Conservation (phyloP, 2,797 vertebrate species). For the Champsocephalus esox region DNA sequence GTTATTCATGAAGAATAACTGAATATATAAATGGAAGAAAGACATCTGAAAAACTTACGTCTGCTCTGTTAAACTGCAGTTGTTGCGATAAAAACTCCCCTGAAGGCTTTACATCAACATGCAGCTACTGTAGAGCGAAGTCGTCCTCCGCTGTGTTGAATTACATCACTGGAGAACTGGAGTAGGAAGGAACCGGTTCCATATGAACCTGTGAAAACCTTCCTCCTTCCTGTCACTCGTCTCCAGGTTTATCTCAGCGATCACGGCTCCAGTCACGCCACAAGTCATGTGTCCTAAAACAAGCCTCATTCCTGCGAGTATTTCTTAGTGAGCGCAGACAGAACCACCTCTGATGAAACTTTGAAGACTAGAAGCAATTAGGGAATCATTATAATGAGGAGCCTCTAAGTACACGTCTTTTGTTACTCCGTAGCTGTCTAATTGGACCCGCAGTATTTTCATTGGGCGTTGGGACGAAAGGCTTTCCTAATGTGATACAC, state of each 20-base stretch:
- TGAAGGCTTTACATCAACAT: conserved; percentile 3
- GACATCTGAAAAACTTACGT: background rate
- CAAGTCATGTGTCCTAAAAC: conserved; percentile 50
- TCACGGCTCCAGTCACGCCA: conserved; percentile 36
- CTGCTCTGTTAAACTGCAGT: conserved; percentile 3
- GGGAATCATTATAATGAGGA: conserved; percentile 75
- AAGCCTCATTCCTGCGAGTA: conserved; percentile 43
- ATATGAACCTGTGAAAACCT: conserved; percentile 7
- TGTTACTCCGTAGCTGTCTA: conserved; percentile 77
- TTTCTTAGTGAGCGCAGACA: conserved; percentile 41
- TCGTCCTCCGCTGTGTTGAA: background rate
- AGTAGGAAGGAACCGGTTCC: background rate
- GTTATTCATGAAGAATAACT: background rate
- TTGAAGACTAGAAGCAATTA: conserved; percentile 81
- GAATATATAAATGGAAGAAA: background rate
- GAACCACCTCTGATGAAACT: conserved; percentile 68
- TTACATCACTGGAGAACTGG: conserved; percentile 3
- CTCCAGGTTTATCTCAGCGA: conserved; percentile 12
- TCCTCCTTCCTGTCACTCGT: background rate
- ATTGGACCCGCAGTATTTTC: conserved; percentile 69
- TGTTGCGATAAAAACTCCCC: background rate
- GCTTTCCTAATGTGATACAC: conserved; percentile 36
- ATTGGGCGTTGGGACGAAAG: conserved; percentile 35
- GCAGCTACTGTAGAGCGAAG: background rate
- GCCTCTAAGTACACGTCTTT: conserved; percentile 74